Evolutionary conservation across 2,888 invertebrate species (phyloP).

Genomic region (Nomada ferruginata): DNA sequence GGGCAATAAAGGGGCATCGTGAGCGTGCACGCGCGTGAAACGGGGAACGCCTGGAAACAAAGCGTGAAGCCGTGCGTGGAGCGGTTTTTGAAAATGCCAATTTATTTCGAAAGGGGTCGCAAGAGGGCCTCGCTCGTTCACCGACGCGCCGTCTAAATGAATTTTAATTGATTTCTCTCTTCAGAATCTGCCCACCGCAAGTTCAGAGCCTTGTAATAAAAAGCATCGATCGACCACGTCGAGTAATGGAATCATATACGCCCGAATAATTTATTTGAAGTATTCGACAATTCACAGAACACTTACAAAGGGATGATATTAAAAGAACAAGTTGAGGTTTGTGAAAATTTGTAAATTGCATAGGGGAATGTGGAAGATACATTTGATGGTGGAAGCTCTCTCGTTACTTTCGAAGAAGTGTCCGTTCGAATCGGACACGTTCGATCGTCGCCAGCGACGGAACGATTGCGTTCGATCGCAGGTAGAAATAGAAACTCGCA

Average conservation of each 20-base stretch:
- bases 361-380: too few relatives aligned
- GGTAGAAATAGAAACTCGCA: slow-evolving; percentile 72
- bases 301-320: too few relatives aligned
- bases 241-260: neutral
- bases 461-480: slow-evolving; percentile 54
- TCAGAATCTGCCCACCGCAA: neutral
- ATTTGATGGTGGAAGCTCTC: neutral
- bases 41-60: slow-evolving; percentile 66
- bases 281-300: neutral
- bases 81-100: slow-evolving; percentile 76
- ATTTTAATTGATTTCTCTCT: slow-evolving; percentile 57
- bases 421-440: neutral
- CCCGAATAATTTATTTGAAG: neutral
- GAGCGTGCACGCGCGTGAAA: slow-evolving; percentile 50
- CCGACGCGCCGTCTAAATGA: slow-evolving; percentile 48
- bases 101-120: slow-evolving; percentile 64
- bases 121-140: slow-evolving; percentile 41
- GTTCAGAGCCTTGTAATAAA: neutral
- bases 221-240: too few relatives aligned
- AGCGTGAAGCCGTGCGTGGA: slow-evolving; percentile 64
- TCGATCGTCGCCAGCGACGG: slow-evolving; percentile 36
- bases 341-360: too few relatives aligned
- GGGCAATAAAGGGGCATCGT: slow-evolving; percentile 64
- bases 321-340: too few relatives aligned
- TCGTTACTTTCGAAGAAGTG: neutral